phyloP scores from a whole-genome alignment of 1,140 invertebrate genomes.

The Hylaeus volcanicus region DNA sequence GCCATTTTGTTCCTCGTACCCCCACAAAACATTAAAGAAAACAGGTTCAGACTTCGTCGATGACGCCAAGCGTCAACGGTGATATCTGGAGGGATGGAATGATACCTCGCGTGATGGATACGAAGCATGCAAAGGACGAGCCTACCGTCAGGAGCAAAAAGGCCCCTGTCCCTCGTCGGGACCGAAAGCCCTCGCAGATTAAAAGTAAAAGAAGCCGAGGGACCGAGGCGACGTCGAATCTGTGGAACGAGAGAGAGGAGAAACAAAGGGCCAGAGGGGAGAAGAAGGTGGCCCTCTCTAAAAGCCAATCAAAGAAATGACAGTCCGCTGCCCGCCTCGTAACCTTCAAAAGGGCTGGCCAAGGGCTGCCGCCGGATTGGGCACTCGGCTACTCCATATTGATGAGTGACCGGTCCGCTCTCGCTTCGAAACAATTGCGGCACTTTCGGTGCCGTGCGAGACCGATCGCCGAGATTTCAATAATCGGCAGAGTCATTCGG shows the following conservation, averaged over 20 bases:
- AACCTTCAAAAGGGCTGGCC: constrained; percentile 71
- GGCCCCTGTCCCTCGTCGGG: constrained; percentile 53
- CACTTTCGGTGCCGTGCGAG: constrained; percentile 22
- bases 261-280: constrained; percentile 46
- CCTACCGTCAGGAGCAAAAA: constrained; percentile 48
- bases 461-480: constrained; percentile 47
- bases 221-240: neutral
- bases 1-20: too few species aligned
- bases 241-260: constrained; percentile 36
- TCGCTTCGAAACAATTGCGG: constrained; percentile 61
- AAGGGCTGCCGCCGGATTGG: constrained; percentile 67
- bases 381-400: constrained; percentile 71
- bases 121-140: constrained; percentile 40
- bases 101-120: constrained; percentile 26
- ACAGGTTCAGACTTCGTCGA: too few species aligned
- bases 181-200: constrained; percentile 54
- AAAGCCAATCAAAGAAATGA: constrained; percentile 76
- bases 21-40: too few species aligned
- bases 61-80: neutral
- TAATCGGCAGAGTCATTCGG: constrained; percentile 16
- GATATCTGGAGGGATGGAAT: too few species aligned
- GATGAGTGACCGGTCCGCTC: constrained; percentile 63
- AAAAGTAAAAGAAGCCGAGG: constrained; percentile 56
- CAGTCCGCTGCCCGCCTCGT: constrained; percentile 72
- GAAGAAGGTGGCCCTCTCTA: constrained; percentile 65